phyloP scores from a whole-genome alignment of 92 coral and sea anemone genomes.

The Zoanthus sociatus region DNA sequence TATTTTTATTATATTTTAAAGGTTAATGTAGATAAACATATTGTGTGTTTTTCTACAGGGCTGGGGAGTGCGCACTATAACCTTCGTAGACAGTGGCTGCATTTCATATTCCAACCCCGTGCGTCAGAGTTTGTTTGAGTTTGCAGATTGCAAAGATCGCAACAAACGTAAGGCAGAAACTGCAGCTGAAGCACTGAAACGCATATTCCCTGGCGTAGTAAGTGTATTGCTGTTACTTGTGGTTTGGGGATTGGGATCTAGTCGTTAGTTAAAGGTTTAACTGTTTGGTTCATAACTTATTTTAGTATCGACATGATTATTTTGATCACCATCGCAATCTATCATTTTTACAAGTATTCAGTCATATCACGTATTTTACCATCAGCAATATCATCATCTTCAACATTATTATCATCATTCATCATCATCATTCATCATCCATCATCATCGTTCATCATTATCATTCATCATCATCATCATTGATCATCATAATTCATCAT shows the following conservation, averaged over 20 bases:
- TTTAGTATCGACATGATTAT: neutral
- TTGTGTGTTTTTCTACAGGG: constrained; percentile 58
- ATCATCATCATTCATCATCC: too few species aligned
- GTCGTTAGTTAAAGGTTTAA: too few species aligned
- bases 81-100: constrained; percentile 89
- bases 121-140: constrained; percentile 96
- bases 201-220: constrained; percentile 99
- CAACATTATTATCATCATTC: neutral
- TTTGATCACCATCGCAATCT: neutral
- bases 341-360: too few species aligned
- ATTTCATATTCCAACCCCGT: constrained; percentile 98
- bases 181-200: constrained; percentile 87
- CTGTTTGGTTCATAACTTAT: too few species aligned
- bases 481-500: too few species aligned
- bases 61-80: constrained; percentile 98
- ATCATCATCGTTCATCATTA: too few species aligned
- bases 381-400: neutral
- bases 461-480: too few species aligned
- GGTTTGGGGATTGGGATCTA: neutral
- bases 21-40: too few species aligned
- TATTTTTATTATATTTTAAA: neutral
- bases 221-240: constrained; percentile 29
- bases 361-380: too few species aligned
- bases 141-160: constrained; percentile 89
- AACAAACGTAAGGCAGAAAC: constrained; percentile 93